Evolutionary conservation across 2,113 vertebrate genomes (phyloP).

Genomic region (Corythoichthys intestinalis): DNA sequence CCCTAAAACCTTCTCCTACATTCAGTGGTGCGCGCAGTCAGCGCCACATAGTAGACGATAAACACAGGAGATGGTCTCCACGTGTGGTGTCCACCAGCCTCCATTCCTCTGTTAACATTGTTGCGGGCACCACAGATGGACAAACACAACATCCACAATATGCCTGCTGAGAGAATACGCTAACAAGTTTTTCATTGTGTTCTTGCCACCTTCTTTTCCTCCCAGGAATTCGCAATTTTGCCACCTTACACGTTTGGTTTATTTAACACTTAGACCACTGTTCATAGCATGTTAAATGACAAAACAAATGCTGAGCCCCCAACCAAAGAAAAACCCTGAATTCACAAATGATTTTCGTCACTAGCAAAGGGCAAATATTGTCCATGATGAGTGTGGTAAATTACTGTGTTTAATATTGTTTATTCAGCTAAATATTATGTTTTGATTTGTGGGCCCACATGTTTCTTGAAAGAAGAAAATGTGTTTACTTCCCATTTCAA

Average conservation of each 20-base stretch:
- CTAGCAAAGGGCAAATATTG: no score
- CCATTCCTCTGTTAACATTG: constrained; percentile 58
- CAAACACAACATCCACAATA: constrained; percentile 25
- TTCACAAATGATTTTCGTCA: no score
- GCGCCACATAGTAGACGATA: constrained; percentile 48
- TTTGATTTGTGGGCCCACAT: no score
- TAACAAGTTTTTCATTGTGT: constrained; percentile 37
- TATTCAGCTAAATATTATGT: no score
- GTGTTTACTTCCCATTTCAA: no score
- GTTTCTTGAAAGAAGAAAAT: no score
- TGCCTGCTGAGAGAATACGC: constrained; percentile 26
- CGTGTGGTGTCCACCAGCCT: constrained; percentile 66
- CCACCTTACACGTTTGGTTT: neutral
- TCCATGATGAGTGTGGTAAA: no score
- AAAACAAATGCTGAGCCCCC: neutral
- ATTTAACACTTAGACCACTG: neutral
- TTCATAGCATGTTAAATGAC: neutral
- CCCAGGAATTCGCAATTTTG: neutral
- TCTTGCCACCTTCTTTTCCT: constrained; percentile 7
- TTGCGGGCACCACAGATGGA: constrained; percentile 33
- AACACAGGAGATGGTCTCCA: constrained; percentile 70
- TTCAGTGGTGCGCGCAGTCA: constrained; percentile 8
- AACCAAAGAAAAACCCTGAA: no score
- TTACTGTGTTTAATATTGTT: no score
- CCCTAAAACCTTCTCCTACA: constrained; percentile 18